Base-by-base conservation (phyloP, 1,140 invertebrate genomes). In the Cherax destructor region DNA sequence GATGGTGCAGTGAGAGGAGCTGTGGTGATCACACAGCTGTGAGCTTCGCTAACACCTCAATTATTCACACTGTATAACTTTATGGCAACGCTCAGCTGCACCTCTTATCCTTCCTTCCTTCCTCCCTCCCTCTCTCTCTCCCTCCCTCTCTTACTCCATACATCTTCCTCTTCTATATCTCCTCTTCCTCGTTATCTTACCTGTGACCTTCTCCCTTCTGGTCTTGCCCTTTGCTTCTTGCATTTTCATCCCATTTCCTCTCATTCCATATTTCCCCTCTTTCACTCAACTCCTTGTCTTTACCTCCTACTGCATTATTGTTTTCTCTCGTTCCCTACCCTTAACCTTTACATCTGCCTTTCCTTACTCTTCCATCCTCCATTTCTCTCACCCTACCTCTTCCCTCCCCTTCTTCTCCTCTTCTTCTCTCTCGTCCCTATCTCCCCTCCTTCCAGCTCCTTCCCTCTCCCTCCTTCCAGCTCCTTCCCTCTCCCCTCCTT, bases 61-160 rank as follows among this genome's bases (percentile, higher is more conserved):
- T 85, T 85, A 85, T 85, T 85, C 83, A 85, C 74, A 85, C 65
- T 74, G 74, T 85, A 85, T 72, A 85, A 65, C 61, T 74, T 85
- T 84, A 84, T 41, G 81, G 81, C 52, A 69, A 69, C 81, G 59
- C 81, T 30, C 77, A 49, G 77, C 41, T n/a, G 61, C 10, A 13
- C 4, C 18, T 65, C 61, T 65, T 65, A 65, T 10, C 61, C 18
- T 16, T 5, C 4, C 11, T 21, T 0, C 1, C 61, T 21, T 7
- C 61, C 18, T 16, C 61, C 4, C 77, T 16, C 4, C 47, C 50
- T 47, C 76, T 6, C 30, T 78, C 41, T 76, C 72, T 30, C 76
- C n/a, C 47, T 30, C 76, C n/a, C 47, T 30, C 76, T 77, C 56
- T 56, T 11, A 47, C 56, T 18, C 41, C 16, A 9, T 59, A 9